These are phyloP conservation scores for Tenthredo scrophulariae DNA, from an alignment of 2,888 invertebrate genomes.

Conservation along the genomic window DNA sequence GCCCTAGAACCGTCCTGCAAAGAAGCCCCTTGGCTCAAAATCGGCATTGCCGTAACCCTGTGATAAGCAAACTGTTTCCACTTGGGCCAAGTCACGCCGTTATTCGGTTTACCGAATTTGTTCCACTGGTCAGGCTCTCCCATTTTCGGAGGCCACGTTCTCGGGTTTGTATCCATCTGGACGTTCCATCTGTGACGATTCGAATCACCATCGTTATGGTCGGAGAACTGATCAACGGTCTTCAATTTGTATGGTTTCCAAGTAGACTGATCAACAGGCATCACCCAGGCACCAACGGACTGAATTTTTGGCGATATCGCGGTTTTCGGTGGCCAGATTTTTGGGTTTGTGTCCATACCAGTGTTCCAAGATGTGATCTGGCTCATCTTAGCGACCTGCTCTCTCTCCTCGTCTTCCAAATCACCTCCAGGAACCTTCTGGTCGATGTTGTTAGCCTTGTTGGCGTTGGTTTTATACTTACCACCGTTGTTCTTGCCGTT, in stretches of 20 bases:
- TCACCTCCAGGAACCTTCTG: background rate
- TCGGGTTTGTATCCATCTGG: conserved; percentile 53
- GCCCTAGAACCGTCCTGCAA: conserved; percentile 61
- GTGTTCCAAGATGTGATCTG: conserved; percentile 46
- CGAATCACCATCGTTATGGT: conserved; percentile 55
- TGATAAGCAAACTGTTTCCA: conserved; percentile 76
- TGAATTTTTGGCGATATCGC: conserved; percentile 65
- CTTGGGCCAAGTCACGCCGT: conserved; percentile 68
- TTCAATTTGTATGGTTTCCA: conserved; percentile 68
- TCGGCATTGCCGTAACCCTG: conserved; percentile 70
- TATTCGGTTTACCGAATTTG: conserved; percentile 60
- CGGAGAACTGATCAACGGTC: conserved; percentile 54
- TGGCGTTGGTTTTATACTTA: conserved; percentile 45
- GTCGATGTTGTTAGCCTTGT: conserved; percentile 1
- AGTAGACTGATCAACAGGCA: conserved; percentile 66
- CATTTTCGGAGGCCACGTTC: conserved; percentile 59
- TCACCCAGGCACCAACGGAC: conserved; percentile 66
- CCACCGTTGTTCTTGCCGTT: conserved; percentile 38
- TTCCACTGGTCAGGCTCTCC: conserved; percentile 66
- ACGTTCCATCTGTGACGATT: conserved; percentile 59
- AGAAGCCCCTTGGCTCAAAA: conserved; percentile 66
- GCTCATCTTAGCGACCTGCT: background rate
- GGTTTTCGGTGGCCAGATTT: conserved; percentile 60
- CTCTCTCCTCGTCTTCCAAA: background rate
- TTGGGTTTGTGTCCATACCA: conserved; percentile 53